Percentiles rank a stretch among this genome's conserved stretches.
Evolutionary conservation across 2,888 invertebrate genomes (phyloP).

Genomic region (Sinhomidia bicolor): DNA sequence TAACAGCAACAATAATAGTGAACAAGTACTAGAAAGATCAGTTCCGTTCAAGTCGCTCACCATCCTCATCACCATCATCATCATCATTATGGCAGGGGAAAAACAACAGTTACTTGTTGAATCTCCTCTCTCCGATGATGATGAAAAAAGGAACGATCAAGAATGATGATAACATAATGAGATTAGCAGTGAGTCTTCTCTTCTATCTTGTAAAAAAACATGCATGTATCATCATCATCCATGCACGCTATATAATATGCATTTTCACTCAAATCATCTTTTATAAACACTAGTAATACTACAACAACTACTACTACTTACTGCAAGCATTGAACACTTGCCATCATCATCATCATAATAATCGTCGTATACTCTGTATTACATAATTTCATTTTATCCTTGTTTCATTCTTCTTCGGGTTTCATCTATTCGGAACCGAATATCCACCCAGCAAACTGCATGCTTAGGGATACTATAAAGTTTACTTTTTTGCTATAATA

Average conservation of each 20-base stretch:
- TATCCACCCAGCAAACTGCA: too few species aligned
- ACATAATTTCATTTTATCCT: too few species aligned
- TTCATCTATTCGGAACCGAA: too few species aligned
- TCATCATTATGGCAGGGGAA: background rate
- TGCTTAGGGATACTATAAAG: too few species aligned
- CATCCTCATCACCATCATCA: conserved; percentile 34
- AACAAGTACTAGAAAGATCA: conserved; percentile 52
- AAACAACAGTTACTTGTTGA: conserved; percentile 68
- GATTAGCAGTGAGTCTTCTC: conserved; percentile 62
- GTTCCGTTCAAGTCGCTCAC: conserved; percentile 51
- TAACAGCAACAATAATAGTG: conserved; percentile 38
- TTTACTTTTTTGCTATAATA: too few species aligned
- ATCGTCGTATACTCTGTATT: too few species aligned
- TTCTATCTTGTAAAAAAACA: conserved; percentile 2
- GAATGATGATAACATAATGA: conserved; percentile 66
- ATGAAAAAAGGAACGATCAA: conserved; percentile 50
- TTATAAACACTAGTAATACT: too few species aligned
- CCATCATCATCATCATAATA: too few species aligned
- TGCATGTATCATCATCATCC: background rate
- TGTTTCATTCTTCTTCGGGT: too few species aligned
- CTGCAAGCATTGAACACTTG: too few species aligned
- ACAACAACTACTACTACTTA: too few species aligned
- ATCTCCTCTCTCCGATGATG: conserved; percentile 49
- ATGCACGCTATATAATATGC: background rate
- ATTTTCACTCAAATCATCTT: conserved; percentile 10